Conservation (phyloP, 2,888 invertebrate species). For the Spilarctia lutea region DNA sequence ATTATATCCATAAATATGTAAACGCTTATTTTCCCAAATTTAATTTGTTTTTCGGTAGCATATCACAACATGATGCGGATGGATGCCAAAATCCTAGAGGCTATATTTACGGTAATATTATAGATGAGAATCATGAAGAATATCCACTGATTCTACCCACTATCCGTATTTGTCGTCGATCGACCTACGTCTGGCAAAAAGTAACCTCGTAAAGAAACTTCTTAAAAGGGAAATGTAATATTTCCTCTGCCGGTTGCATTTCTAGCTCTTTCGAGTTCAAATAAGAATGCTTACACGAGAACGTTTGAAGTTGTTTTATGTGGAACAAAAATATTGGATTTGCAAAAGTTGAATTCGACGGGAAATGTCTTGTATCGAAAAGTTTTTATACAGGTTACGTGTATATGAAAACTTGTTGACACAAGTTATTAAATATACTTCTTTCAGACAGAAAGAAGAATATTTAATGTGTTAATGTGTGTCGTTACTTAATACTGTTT, state of each 20-base stretch:
- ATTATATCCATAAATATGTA: neutral
- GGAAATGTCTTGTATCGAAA: slow-evolving; percentile 10
- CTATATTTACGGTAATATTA: slow-evolving; percentile 31
- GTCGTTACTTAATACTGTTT: neutral
- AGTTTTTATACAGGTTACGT: neutral
- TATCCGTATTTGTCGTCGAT: slow-evolving; percentile 32
- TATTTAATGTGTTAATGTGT: too few relatives aligned
- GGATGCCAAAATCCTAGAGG: slow-evolving; percentile 26
- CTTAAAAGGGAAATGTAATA: slow-evolving; percentile 34
- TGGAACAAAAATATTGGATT: slow-evolving; percentile 31
- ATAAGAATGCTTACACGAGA: slow-evolving; percentile 24
- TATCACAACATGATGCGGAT: slow-evolving; percentile 42
- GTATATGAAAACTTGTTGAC: slow-evolving; percentile 6
- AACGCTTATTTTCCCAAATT: slow-evolving; percentile 39
- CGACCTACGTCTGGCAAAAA: slow-evolving; percentile 19
- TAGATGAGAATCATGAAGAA: slow-evolving; percentile 31
- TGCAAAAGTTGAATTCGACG: slow-evolving; percentile 17
- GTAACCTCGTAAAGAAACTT: slow-evolving; percentile 33
- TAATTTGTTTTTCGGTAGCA: slow-evolving; percentile 36
- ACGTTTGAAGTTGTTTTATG: slow-evolving; percentile 19
- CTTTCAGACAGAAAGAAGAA: too few relatives aligned
- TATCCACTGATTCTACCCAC: slow-evolving; percentile 18
- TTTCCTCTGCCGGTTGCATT: slow-evolving; percentile 37
- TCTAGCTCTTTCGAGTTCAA: slow-evolving; percentile 28
- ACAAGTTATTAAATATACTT: neutral